Evolutionary conservation across 2,888 invertebrate species (phyloP).

Genomic region (Stictocephala bisonia): DNA sequence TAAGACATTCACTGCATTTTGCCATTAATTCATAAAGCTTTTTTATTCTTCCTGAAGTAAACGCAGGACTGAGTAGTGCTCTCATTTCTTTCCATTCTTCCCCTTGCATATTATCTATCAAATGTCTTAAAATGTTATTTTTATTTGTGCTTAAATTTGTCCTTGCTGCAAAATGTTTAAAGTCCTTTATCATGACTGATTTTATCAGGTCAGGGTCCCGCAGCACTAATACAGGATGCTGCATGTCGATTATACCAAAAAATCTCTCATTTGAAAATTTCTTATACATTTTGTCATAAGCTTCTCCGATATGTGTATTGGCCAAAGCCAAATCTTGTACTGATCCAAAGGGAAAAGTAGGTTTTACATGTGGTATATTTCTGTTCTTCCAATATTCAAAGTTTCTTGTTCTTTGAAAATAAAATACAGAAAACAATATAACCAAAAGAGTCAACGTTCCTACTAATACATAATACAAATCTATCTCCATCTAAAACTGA

Average conservation of each 20-base stretch:
- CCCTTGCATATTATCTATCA: slow-evolving; percentile 68
- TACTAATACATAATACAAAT: too few relatives aligned
- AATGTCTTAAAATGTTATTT: slow-evolving; percentile 65
- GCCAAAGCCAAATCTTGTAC: slow-evolving; percentile 9
- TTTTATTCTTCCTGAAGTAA: slow-evolving; percentile 69
- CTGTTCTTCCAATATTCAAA: slow-evolving; percentile 27
- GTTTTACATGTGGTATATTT: not conserved
- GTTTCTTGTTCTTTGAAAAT: not conserved
- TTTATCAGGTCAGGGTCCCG: slow-evolving; percentile 70
- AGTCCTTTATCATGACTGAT: slow-evolving; percentile 69
- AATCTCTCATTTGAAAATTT: not conserved
- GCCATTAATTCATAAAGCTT: slow-evolving; percentile 61
- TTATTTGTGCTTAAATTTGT: slow-evolving; percentile 64
- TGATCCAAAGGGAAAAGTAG: slow-evolving; percentile 23
- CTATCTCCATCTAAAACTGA: too few relatives aligned
- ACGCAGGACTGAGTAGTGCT: slow-evolving; percentile 68
- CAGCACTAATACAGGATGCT: slow-evolving; percentile 22
- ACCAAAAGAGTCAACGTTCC: not conserved
- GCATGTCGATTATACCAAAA: slow-evolving; percentile 34
- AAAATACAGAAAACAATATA: not conserved
- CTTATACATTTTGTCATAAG: slow-evolving; percentile 29
- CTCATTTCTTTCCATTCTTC: slow-evolving; percentile 62
- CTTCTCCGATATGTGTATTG: slow-evolving; percentile 17
- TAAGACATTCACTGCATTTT: not conserved
- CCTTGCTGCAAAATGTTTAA: slow-evolving; percentile 70